Conservation (phyloP, 2,797 vertebrate genomes). For the Zenarchopterus dispar region DNA sequence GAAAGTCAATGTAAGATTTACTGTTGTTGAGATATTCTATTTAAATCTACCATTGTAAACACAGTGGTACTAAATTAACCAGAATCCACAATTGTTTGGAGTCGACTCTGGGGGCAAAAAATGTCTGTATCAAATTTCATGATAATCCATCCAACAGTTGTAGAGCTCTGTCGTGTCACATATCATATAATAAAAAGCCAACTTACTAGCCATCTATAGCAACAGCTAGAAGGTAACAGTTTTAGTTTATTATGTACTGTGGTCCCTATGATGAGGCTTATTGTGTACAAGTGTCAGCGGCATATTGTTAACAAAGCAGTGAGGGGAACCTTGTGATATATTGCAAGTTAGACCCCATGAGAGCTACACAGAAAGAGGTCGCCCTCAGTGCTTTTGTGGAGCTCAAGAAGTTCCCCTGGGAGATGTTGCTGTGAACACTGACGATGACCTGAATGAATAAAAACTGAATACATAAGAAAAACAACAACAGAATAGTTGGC, state of each 20-base stretch:
- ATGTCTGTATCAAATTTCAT: conserved; percentile 8
- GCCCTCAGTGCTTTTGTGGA: conserved; percentile 13
- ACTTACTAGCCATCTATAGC: too few species aligned
- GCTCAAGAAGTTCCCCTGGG: conserved; percentile 14
- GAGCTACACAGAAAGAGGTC: conserved; percentile 14
- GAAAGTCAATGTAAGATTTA: too few species aligned
- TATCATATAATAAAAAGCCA: not conserved
- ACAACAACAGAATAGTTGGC: not conserved
- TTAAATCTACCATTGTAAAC: not conserved
- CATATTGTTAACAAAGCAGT: conserved; percentile 13
- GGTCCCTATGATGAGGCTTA: conserved; percentile 2
- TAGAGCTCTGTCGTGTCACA: not conserved
- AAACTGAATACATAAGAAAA: not conserved
- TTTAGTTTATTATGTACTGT: conserved; percentile 1
- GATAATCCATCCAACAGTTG: not conserved
- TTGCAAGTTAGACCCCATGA: conserved; percentile 3
- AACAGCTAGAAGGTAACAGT: not conserved
- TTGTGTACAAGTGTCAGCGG: conserved; percentile 16
- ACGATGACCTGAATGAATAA: not conserved
- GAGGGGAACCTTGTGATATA: conserved; percentile 2
- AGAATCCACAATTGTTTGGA: not conserved
- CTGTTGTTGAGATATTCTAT: too few species aligned
- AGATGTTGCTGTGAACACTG: not conserved
- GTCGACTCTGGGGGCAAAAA: not conserved
- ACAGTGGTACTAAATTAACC: not conserved